Evolutionary conservation across 2,888 invertebrate species (phyloP), one percentile per base, ranked within the genome.

Genomic region (Itoplectis maculator): DNA sequence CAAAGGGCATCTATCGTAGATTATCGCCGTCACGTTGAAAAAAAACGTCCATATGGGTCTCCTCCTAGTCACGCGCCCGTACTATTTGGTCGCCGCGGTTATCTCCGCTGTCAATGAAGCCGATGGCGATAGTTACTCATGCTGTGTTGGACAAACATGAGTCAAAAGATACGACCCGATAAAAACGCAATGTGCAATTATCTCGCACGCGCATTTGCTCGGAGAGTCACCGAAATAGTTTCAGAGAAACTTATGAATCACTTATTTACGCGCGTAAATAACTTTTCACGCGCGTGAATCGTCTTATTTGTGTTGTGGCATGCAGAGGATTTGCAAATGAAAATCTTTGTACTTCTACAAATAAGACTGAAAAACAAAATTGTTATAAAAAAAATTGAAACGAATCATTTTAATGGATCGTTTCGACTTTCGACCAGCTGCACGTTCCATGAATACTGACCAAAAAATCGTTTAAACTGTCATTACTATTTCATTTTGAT

Each of bases 1-100:
- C 69, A 11, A 69, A 70, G 51, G 42, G 59, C 37, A 49, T 49
- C 61, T 70, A 65, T 65, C 65, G 56, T 47, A 66, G 70, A 45
- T 72, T 56, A 77, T 59, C 47, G 37, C 40, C 35, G 51, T 35
- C 56, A 70, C 42, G n/a, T n/a, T 15, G 9, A 7, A n/a, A 29
- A 18, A 77, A 76, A n/a, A 63, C 35, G 51, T 65, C 78, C 78
- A 72, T 72, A 72, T 78, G 78, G 72, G 61, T 40, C 42, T n/a
- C 13, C 6, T 49, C 13, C 6, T 49, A 23, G 69, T 3, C 69
- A 59, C 66, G 15, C 54, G 54, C 35, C 68, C 56, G 13, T 54
- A 23, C 18, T 54, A 54, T 51, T 40, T 4, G 51, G 11, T 2
- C 51, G 5, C 65, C n/a, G n/a, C n/a, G n/a, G 45, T 75, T 47